Conservation (phyloP, 2,888 invertebrate species). For the Dicranocentrus wangi region DNA sequence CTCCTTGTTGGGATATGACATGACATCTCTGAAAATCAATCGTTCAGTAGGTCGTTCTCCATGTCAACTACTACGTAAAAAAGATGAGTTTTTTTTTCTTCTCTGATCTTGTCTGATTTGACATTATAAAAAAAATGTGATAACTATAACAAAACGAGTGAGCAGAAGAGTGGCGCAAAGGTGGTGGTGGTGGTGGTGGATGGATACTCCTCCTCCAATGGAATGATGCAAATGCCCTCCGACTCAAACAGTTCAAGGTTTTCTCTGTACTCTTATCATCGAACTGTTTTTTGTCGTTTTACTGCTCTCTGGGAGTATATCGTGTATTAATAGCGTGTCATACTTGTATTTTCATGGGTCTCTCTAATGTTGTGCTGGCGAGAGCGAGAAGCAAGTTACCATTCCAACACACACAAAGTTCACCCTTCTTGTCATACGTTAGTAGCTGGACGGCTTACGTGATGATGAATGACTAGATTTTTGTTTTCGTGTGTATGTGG, state of each 20-base stretch:
- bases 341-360: not conserved
- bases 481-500: conserved; percentile 14
- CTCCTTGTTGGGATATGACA: too few relatives aligned
- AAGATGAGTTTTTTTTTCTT: too few relatives aligned
- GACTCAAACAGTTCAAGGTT: conserved; percentile 44
- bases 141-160: not conserved
- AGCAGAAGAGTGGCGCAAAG: not conserved
- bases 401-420: too few relatives aligned
- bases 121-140: not conserved
- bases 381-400: not conserved
- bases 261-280: not conserved
- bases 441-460: too few relatives aligned
- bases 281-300: not conserved
- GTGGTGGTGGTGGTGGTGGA: not conserved
- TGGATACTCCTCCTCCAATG: too few relatives aligned
- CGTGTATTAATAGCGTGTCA: not conserved
- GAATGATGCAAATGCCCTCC: conserved; percentile 27
- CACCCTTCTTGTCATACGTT: too few relatives aligned
- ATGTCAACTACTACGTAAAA: too few relatives aligned
- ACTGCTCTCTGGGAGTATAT: too few relatives aligned
- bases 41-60: too few relatives aligned
- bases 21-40: too few relatives aligned
- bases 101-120: not conserved
- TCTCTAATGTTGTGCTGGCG: not conserved
- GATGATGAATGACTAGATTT: not conserved